A percentile compares a stretch with the other conserved stretches of the same genome.
Evolutionary conservation across 2,888 invertebrate species (phyloP).

Genomic region (Zygothrica quintamaculata): DNA sequence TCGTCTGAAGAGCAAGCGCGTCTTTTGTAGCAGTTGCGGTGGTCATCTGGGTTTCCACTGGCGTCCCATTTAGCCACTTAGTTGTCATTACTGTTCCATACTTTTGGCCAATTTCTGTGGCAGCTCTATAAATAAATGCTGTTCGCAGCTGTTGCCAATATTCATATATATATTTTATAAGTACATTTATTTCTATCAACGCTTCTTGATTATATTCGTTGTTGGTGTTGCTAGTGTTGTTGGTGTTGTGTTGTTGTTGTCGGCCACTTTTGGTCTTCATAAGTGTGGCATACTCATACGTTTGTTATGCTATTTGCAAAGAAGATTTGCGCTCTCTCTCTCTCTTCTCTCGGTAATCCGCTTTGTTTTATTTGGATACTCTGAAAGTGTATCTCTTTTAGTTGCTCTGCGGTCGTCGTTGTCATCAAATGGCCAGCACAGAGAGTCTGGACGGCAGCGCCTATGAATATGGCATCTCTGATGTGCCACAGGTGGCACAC

Average conservation of each 20-base stretch:
- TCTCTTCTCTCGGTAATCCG: neutral
- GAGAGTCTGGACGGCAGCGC: slow-evolving; percentile 67
- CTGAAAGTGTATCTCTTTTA: slow-evolving; percentile 29
- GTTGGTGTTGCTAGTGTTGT: neutral
- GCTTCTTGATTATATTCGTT: slow-evolving; percentile 19
- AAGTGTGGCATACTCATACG: neutral
- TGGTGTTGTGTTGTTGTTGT: slow-evolving; percentile 8
- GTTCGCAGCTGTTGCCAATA: slow-evolving; percentile 62
- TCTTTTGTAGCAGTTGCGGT: slow-evolving; percentile 83
- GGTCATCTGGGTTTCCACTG: slow-evolving; percentile 82
- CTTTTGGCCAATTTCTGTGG: slow-evolving; percentile 21
- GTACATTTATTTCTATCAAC: slow-evolving; percentile 42
- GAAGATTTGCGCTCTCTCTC: neutral
- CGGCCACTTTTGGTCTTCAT: neutral
- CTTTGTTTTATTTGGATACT: slow-evolving; percentile 7
- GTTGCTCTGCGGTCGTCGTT: slow-evolving; percentile 48
- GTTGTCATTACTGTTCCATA: slow-evolving; percentile 13
- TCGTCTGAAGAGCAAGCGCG: slow-evolving; percentile 78
- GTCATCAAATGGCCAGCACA: slow-evolving; percentile 66
- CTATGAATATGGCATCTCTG: slow-evolving; percentile 55
- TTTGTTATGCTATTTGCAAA: neutral
- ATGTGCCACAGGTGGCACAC: slow-evolving; percentile 75
- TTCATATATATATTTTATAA: slow-evolving; percentile 30
- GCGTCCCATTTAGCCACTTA: slow-evolving; percentile 73
- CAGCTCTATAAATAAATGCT: slow-evolving; percentile 65